These are phyloP conservation scores for Drosophila siamana DNA, from an alignment of 2,888 invertebrate genomes.

Conservation along the genomic window DNA sequence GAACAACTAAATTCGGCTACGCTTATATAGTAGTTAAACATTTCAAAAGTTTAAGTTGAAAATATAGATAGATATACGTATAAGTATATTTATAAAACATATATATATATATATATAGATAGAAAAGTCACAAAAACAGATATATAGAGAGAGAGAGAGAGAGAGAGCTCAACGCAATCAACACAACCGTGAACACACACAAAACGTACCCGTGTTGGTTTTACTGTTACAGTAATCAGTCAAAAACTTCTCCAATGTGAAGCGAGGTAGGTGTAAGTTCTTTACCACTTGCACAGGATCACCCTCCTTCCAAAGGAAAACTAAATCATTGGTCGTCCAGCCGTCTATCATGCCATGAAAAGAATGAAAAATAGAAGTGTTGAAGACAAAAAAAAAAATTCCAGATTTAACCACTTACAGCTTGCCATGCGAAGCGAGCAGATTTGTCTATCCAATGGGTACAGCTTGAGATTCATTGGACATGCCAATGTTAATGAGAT, in stretches of 20 bases:
- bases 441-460: slow-evolving; percentile 97
- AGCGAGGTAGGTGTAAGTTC: slow-evolving; percentile 96
- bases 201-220: slow-evolving; percentile 94
- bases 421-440: slow-evolving; percentile 98
- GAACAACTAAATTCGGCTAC: slow-evolving; percentile 16
- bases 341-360: slow-evolving; percentile 89
- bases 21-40: slow-evolving; percentile 1
- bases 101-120: slow-evolving; percentile 2
- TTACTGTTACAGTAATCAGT: slow-evolving; percentile 98
- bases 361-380: slow-evolving; percentile 1
- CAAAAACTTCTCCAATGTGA: slow-evolving; percentile 96
- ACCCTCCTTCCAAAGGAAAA: slow-evolving; percentile 97
- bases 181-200: slow-evolving; percentile 37
- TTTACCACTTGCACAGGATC: slow-evolving; percentile 98
- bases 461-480: slow-evolving; percentile 98
- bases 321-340: slow-evolving; percentile 98
- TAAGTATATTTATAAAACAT: slow-evolving; percentile 2
- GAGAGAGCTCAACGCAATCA: slow-evolving; percentile 48
- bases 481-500: slow-evolving; percentile 98
- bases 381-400: neutral
- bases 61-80: slow-evolving; percentile 1
- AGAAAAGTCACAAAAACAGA: slow-evolving; percentile 4
- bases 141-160: slow-evolving; percentile 7
- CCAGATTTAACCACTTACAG: slow-evolving; percentile 91
- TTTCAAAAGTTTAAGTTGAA: slow-evolving; percentile 21